Evolutionary conservation across 2,888 invertebrate species (phyloP).

Genomic region (Protula sp.): DNA sequence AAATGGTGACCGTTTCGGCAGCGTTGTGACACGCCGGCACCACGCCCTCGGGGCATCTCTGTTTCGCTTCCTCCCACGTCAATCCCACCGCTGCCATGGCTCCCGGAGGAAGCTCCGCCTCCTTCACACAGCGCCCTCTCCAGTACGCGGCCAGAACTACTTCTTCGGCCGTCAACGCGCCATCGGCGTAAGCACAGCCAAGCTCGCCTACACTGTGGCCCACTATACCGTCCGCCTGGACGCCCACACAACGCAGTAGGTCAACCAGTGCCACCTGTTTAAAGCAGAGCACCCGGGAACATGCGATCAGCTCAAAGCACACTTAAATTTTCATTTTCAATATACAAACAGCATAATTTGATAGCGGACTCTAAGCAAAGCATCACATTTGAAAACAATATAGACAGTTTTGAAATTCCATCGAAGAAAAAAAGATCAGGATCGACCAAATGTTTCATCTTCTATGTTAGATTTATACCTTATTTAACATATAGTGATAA

Average conservation of each 20-base stretch:
- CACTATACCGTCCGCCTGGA: constrained; percentile 87
- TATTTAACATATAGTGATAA: no score
- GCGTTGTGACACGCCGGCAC: constrained; percentile 83
- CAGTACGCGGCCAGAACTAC: constrained; percentile 89
- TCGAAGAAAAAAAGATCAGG: no score
- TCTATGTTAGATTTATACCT: no score
- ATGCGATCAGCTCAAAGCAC: no score
- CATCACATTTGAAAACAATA: no score
- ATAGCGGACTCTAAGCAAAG: no score
- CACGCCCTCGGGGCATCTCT: constrained; percentile 48
- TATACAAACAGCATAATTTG: no score
- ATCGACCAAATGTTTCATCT: no score
- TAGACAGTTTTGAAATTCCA: no score
- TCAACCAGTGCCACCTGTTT: constrained; percentile 85
- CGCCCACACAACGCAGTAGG: constrained; percentile 67
- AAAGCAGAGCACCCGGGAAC: no score
- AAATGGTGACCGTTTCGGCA: constrained; percentile 86
- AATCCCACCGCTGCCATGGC: constrained; percentile 51
- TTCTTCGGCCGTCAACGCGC: constrained; percentile 88
- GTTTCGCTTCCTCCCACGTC: constrained; percentile 50
- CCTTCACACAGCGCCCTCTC: constrained; percentile 59
- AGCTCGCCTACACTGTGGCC: constrained; percentile 94
- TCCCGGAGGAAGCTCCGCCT: constrained; percentile 46
- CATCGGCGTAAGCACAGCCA: constrained; percentile 95
- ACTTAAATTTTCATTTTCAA: no score